Evolutionary conservation across 1,140 invertebrate species (phyloP).

Genomic region (Sarcophaga bullata): DNA sequence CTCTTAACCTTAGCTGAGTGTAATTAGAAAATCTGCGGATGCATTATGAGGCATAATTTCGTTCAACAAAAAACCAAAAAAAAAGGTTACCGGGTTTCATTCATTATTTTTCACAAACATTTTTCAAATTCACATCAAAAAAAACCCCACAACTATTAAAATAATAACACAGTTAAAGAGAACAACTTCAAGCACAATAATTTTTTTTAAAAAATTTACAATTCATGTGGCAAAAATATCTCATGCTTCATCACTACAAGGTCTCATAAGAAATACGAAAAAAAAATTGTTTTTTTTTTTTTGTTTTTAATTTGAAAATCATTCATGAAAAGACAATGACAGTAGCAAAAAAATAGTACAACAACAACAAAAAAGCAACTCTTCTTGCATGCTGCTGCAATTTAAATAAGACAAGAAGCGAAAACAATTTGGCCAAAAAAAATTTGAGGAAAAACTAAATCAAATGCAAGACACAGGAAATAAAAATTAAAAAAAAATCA

Average conservation of each 20-base stretch:
- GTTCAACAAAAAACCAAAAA: no score
- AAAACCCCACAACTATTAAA: no score
- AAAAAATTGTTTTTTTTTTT: background rate
- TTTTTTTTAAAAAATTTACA: background rate
- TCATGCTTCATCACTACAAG: background rate
- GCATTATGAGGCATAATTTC: no score
- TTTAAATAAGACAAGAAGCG: background rate
- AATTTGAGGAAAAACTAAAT: slow-evolving; percentile 1
- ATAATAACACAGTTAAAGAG: no score
- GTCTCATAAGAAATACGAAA: background rate
- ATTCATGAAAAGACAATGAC: background rate
- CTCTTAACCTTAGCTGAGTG: no score
- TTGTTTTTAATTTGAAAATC: background rate
- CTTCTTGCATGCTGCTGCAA: background rate
- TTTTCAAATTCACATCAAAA: no score
- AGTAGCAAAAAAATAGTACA: background rate
- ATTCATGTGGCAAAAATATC: background rate
- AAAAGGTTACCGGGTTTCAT: no score
- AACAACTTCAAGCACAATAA: background rate
- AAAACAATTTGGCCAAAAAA: background rate
- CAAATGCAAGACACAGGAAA: background rate
- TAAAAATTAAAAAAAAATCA: background rate
- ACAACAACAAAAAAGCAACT: no score
- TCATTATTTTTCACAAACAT: no score
- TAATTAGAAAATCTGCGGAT: no score